Conservation (phyloP, 2,797 vertebrate species). For the Clarias pachynema region DNA sequence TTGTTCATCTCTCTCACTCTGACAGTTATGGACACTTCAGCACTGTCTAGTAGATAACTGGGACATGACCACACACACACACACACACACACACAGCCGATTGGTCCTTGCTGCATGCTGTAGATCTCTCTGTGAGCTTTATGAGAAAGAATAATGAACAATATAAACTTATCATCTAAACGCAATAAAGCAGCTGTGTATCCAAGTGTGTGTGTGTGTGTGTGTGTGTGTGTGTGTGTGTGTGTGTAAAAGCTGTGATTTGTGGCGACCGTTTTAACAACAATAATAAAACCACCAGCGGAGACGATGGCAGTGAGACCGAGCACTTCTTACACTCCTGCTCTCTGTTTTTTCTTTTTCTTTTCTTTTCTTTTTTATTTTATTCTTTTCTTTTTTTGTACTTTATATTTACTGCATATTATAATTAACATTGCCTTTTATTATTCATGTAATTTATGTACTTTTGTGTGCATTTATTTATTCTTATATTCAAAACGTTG, state of each 20-base stretch:
- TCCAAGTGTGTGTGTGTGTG: neutral
- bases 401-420: neutral
- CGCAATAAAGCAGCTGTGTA: slow-evolving; percentile 8
- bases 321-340: neutral
- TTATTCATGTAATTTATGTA: neutral
- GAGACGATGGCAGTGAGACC: neutral
- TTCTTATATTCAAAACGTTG: neutral
- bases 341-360: neutral
- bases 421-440: neutral
- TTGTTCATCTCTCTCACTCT: neutral
- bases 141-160: slow-evolving; percentile 9
- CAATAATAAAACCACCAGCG: neutral
- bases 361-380: neutral
- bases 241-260: slow-evolving; percentile 13
- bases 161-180: slow-evolving; percentile 15
- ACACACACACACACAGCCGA: neutral
- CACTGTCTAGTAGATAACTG: neutral
- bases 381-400: neutral
- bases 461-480: neutral
- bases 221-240: neutral
- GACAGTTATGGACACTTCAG: slow-evolving; percentile 8
- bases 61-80: neutral
- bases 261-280: neutral
- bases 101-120: neutral
- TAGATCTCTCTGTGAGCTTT: slow-evolving; percentile 8